phyloP scores from a whole-genome alignment of 2,888 invertebrate genomes.

The Chalcosyrphus nemorum region DNA sequence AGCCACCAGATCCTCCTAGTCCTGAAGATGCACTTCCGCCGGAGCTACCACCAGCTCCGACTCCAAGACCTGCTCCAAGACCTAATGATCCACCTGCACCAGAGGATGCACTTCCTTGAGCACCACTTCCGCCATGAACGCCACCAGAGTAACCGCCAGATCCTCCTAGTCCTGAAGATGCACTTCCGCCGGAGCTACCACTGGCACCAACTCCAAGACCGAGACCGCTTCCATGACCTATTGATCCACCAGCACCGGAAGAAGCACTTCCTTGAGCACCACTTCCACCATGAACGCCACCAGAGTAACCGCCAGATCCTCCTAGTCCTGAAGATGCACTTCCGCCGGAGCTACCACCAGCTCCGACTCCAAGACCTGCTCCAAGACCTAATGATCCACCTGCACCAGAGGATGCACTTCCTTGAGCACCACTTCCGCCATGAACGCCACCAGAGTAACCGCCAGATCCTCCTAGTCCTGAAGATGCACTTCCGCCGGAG shows the following conservation, averaged over 20 bases:
- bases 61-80: too few species aligned
- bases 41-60: too few species aligned
- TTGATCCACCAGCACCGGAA: not conserved
- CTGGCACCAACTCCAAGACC: constrained; percentile 8
- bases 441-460: not conserved
- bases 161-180: not conserved
- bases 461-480: not conserved
- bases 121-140: constrained; percentile 7
- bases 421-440: not conserved
- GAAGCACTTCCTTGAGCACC: not conserved
- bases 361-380: constrained; percentile 6
- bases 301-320: not conserved
- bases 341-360: not conserved
- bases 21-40: constrained; percentile 6
- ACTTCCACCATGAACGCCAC: not conserved
- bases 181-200: not conserved
- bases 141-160: not conserved
- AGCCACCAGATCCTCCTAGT: not conserved
- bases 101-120: too few species aligned
- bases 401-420: not conserved
- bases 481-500: not conserved
- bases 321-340: not conserved
- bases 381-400: constrained; percentile 5
- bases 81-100: too few species aligned
- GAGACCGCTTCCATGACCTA: constrained; percentile 1